Conservation (phyloP, 2,797 vertebrate genomes). For the Amazona finschi region DNA sequence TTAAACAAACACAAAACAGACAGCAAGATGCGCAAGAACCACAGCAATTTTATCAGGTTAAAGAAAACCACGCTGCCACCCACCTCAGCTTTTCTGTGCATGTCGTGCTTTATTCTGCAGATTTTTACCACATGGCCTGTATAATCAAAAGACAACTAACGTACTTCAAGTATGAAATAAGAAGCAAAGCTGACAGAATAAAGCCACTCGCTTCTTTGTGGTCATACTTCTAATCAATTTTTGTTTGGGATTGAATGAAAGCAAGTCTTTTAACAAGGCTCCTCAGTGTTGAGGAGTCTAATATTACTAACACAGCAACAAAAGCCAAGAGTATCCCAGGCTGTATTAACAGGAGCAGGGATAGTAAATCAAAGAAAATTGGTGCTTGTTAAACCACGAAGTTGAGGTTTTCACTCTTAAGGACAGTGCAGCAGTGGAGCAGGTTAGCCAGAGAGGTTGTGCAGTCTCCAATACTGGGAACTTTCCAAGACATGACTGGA, state of each 20-base stretch:
- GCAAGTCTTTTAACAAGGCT: background rate
- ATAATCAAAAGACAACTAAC: background rate
- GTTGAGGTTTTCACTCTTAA: background rate
- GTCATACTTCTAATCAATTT: background rate
- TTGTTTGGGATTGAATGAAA: background rate
- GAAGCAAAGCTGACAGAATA: background rate
- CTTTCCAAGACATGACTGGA: background rate
- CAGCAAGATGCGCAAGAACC: background rate
- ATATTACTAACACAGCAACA: background rate
- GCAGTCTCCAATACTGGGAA: background rate
- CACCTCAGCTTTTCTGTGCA: background rate
- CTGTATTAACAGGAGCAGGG: background rate
- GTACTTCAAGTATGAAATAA: background rate
- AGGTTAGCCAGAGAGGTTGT: background rate
- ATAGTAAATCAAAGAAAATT: background rate
- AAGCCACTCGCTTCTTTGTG: background rate
- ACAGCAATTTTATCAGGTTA: background rate
- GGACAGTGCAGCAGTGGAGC: background rate
- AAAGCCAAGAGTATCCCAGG: background rate
- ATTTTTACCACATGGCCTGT: background rate
- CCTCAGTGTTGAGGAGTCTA: background rate
- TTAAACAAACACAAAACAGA: background rate
- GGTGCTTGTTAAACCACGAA: background rate
- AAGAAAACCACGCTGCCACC: background rate
- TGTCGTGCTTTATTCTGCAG: background rate